Evolutionary conservation across 2,113 vertebrate species (phyloP), one percentile per base, ranked within the genome.

Genomic region (Microcebus lehilahytsara): DNA sequence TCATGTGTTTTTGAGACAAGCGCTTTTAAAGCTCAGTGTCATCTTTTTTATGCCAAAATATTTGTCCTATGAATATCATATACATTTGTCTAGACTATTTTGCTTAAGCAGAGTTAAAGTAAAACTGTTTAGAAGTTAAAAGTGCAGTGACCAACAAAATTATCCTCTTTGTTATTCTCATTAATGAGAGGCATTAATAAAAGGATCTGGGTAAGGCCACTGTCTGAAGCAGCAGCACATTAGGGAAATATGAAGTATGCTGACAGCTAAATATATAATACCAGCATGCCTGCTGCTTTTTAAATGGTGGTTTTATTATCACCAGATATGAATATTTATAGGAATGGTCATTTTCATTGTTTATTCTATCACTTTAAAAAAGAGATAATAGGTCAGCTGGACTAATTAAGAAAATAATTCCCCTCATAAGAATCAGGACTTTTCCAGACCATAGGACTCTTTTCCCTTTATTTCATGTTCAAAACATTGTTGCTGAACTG

Each of bases 281-380:
- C 30, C 89, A 96, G 72, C 89, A 60, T 89, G 87, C 80, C 87
- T 96, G 90, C 95, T 98, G 79, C 69, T 96, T 97, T 96, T 95
- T 95, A 93, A 92, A 93, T 95, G 87, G 74, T 97, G 69, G 84
- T 93, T 97, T 96, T 95, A 93, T 98, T 97, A 84, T 64, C 30
- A 42, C 49, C 79, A 96, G 69, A 95, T 86, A 93, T 3, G 80
- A 95, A 51, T 97, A 86, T 94, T 95, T 89, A 66, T 91, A 89
- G 67, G 19, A 27, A 86, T 95, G 53, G 67, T 84, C 78, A 92
- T 96, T 96, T 96, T 94, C 92, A 93, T 93, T 91, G 49, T 95
- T 93, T 71, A 80, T 91, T 23, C 53, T 81, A 1, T 89, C 94
- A 92, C 78, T 94, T 93, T 53, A 88, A 94, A 93, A 91, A 85